Conservation (phyloP, 2,797 vertebrate species). For the Sciurus carolinensis region DNA sequence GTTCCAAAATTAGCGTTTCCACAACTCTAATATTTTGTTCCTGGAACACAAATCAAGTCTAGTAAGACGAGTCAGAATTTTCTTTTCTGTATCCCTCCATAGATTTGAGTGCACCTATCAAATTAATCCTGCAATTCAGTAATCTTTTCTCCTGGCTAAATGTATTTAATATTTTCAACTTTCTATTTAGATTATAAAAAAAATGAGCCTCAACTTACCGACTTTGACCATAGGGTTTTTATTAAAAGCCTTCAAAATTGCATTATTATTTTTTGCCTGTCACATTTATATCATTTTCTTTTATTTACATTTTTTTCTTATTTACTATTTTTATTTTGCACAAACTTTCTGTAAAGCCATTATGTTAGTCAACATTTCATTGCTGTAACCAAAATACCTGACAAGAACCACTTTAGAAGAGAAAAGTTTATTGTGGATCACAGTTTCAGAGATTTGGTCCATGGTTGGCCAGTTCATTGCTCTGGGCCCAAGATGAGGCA, state of each 20-base stretch:
- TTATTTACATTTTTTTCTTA: not conserved
- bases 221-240: not conserved
- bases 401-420: too few relatives aligned
- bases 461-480: too few relatives aligned
- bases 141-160: not conserved
- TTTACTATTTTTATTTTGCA: constrained; percentile 43
- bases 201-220: not conserved
- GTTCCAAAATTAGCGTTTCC: constrained; percentile 16
- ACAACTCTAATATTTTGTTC: not conserved
- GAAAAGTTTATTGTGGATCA: too few relatives aligned
- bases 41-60: not conserved
- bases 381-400: too few relatives aligned
- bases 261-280: not conserved
- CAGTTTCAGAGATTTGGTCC: too few relatives aligned
- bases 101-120: not conserved
- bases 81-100: not conserved
- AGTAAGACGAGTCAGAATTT: not conserved
- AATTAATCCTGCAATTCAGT: constrained; percentile 4
- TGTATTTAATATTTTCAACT: not conserved
- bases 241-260: constrained; percentile 3
- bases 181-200: constrained; percentile 1
- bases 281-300: not conserved
- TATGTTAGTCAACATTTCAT: too few relatives aligned
- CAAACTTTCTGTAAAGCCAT: constrained; percentile 22
- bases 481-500: too few relatives aligned